A percentile compares a stretch with the other conserved stretches of the same genome.
These are phyloP conservation scores for Brachyhypopomus occidentalis DNA, from an alignment of 2,113 vertebrate genomes.

Conservation along the genomic window DNA sequence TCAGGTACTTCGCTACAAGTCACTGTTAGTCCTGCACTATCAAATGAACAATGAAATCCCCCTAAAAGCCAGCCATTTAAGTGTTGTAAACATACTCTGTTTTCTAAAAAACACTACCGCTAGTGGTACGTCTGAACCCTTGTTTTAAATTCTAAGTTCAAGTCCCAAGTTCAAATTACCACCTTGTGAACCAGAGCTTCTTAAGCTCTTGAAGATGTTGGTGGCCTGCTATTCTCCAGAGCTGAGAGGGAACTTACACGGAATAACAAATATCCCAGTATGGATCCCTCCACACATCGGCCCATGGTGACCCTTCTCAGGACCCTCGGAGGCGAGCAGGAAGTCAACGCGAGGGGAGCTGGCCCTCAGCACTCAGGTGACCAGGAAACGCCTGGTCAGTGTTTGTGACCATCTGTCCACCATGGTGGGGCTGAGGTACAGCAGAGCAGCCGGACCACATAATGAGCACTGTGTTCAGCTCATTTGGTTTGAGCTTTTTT, in stretches of 20 bases:
- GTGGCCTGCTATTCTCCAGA: slow-evolving; percentile 60
- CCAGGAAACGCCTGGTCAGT: slow-evolving; percentile 71
- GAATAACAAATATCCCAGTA: slow-evolving; percentile 77
- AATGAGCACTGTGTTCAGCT: slow-evolving; percentile 57
- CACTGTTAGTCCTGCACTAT: slow-evolving; percentile 62
- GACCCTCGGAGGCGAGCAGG: slow-evolving; percentile 67
- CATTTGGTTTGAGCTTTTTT: slow-evolving; percentile 52
- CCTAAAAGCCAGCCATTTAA: slow-evolving; percentile 56
- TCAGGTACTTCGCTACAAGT: slow-evolving; percentile 50
- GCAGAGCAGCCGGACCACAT: slow-evolving; percentile 51
- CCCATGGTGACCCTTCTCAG: slow-evolving; percentile 72
- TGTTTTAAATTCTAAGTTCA: slow-evolving; percentile 61
- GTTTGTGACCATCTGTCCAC: slow-evolving; percentile 65
- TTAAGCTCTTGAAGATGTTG: slow-evolving; percentile 63
- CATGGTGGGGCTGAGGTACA: slow-evolving; percentile 49
- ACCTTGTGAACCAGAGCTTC: slow-evolving; percentile 63
- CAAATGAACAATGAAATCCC: slow-evolving; percentile 67
- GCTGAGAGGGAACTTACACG: slow-evolving; percentile 68
- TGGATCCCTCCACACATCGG: slow-evolving; percentile 66
- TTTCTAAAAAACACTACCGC: slow-evolving; percentile 2
- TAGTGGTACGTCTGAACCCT: slow-evolving; percentile 43
- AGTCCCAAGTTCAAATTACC: slow-evolving; percentile 63
- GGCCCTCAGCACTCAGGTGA: slow-evolving; percentile 66
- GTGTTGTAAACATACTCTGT: slow-evolving; percentile 46
- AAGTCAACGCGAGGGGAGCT: slow-evolving; percentile 58